Base-by-base conservation (phyloP, 1,140 invertebrate species). In the Cryptotermes secundus region DNA sequence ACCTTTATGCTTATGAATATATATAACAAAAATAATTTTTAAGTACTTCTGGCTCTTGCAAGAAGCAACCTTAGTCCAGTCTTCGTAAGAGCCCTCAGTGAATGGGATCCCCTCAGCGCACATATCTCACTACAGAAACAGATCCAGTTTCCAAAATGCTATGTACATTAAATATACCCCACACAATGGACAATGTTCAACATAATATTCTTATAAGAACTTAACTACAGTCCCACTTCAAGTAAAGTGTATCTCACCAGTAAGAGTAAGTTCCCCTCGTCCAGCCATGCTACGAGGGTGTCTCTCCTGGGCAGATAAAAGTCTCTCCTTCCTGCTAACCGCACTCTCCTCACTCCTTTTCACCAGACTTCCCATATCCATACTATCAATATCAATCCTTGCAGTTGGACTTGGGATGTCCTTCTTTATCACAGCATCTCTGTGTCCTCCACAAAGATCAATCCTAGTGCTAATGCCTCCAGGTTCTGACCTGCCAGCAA, bases 331-430 rank as follows among this genome's bases (percentile, higher is more conserved):
- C 85, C 84, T 1, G 84, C 34, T 72, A 82, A 86, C 26, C 88
- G 87, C 0, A 88, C 87, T 80, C 88, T 87, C 0, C 86, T 86
- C 3, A 90, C 83, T 4, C 88, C 86, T 45, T 84, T 88, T 0
- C 87, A 90, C 85, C 91, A 81, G 34, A 22, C 38, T 34, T 26
- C 81, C 81, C 42, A 84, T 26, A 31, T 38, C 92, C n/a, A 93
- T 87, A 86, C 92, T 92, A 83, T 93, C 92, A 34, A 93, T 92
- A 85, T 93, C 92, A 1, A 91, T 91, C 16, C 83, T 36, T 38
- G 36, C 90, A 87, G 31, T 90, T 90, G 86, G 90, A 90, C 31
- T 87, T 86, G 0, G 90, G 90, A 85, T 90, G 88, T 84, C 90
- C 82, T 90, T 90, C 3, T 72, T 9, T 16, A 80, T 3, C 22